Evolutionary conservation across 2,113 vertebrate species (phyloP), one percentile per base, ranked within the genome.

Genomic region (Bujurquina vittata): DNA sequence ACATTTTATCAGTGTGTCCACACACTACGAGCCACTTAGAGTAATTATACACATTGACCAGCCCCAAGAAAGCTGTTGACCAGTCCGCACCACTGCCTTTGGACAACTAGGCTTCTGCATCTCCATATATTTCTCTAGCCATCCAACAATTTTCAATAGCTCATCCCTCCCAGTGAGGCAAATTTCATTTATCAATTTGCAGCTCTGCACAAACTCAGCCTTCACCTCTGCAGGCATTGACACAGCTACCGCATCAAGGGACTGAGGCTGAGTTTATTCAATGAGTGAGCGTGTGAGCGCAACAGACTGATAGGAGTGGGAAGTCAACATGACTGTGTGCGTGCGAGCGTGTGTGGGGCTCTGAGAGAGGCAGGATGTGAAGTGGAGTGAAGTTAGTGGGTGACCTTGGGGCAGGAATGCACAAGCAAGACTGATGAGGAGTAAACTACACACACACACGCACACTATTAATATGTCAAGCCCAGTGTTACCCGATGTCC

Each of bases 401-500:
- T 84, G 82, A 93, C 91, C 91, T 90, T 93, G 90, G 83, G 37
- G 46, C 57, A 86, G 46, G 14, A 80, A 77, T 62, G 10, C 49
- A 88, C 20, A 22, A 83, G 43, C 57, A 69, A 85, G 77, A 80
- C 77, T 65, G 75, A 90, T 87, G 86, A 69, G 67, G 57, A 85
- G 54, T 88, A 85, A 87, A 92, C 52, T 60, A 37, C 29, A 37
- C 49, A 62, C 43, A 26, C 49, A 78, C 37, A 63, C 43, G 4
- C 5, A 0, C 65, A 52, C 58, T 78, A 75, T 76, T 56, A 76
- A 72, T 23, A 79, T 60, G 54, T 49, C 75, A 84, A 72, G 56
- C 35, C 55, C 14, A 14, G 61, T 87, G 76, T 22, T 80, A 57
- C 59, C 46, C 40, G 43, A 61, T 84, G 80, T 80, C 77, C 78